Conservation (phyloP, 2,888 invertebrate species). For the Campopleginae sp. region DNA sequence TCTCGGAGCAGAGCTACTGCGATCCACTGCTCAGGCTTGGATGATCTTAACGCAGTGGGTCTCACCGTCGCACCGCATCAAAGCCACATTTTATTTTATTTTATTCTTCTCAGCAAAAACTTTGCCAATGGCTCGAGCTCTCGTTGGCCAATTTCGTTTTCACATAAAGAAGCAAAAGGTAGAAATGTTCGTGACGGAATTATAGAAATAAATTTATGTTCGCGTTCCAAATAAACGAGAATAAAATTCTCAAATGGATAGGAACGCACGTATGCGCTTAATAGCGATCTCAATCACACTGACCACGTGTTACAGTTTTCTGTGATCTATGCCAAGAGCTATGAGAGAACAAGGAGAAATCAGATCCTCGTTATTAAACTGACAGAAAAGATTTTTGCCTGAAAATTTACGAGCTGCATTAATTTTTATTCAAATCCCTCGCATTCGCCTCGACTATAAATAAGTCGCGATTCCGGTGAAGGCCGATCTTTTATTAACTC, state of each 20-base stretch:
- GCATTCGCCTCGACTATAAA: not conserved
- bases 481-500: slow-evolving; percentile 18
- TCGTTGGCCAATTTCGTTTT: slow-evolving; percentile 59
- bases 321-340: not conserved
- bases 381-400: not conserved
- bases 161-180: slow-evolving; percentile 50
- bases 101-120: slow-evolving; percentile 41
- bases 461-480: slow-evolving; percentile 45
- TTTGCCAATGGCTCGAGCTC: slow-evolving; percentile 34
- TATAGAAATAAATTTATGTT: not conserved
- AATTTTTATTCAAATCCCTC: slow-evolving; percentile 37
- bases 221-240: not conserved
- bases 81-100: slow-evolving; percentile 39
- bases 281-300: slow-evolving; percentile 11
- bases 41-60: slow-evolving; percentile 9
- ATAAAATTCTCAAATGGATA: not conserved
- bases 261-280: not conserved
- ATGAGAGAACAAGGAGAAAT: slow-evolving; percentile 11
- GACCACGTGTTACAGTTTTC: slow-evolving; percentile 14
- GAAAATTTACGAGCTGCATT: slow-evolving; percentile 39
- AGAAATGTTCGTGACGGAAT: not conserved
- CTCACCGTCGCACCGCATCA: slow-evolving; percentile 36
- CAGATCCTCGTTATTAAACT: slow-evolving; percentile 15
- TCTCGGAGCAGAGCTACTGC: slow-evolving; percentile 39
- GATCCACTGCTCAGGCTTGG: slow-evolving; percentile 1